A percentile compares a stretch with the other conserved stretches of the same genome.
phyloP scores from a whole-genome alignment of 2,797 vertebrate genomes.

The Sebastes minor region DNA sequence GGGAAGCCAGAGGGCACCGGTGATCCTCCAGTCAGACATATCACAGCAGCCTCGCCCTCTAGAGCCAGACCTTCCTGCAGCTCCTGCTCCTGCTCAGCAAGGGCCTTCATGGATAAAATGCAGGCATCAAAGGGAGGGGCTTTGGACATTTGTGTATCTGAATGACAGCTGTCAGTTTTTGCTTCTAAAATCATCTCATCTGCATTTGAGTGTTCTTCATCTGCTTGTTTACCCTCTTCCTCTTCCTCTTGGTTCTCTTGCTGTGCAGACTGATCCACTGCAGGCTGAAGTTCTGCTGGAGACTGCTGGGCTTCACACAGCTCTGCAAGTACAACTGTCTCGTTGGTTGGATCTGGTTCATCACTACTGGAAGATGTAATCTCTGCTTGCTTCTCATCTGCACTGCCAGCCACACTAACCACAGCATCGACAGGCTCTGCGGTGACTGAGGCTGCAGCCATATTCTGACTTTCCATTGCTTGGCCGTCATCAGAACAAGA shows the following conservation, averaged over 20 bases:
- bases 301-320: constrained; percentile 31
- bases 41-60: constrained; percentile 59
- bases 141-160: constrained; percentile 78
- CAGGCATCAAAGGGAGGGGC: constrained; percentile 88
- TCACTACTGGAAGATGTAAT: neutral
- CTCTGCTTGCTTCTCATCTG: constrained; percentile 39
- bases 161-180: constrained; percentile 15
- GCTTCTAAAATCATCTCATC: constrained; percentile 38
- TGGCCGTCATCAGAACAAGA: constrained; percentile 27
- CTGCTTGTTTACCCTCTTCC: constrained; percentile 1
- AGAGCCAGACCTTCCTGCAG: constrained; percentile 64
- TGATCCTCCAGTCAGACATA: constrained; percentile 59
- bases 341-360: constrained; percentile 15
- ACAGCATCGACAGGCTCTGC: constrained; percentile 16
- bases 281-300: constrained; percentile 20
- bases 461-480: constrained; percentile 9
- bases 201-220: constrained; percentile 14
- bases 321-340: neutral
- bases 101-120: constrained; percentile 88
- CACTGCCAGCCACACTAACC: neutral
- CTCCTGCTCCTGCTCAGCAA: constrained; percentile 77
- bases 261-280: constrained; percentile 14
- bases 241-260: constrained; percentile 28
- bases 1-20: neutral
- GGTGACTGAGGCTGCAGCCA: neutral